A percentile compares a stretch with the other conserved stretches of the same genome.
These are phyloP conservation scores for Cheumatopsyche charites DNA, from an alignment of 1,140 invertebrate species.

Conservation along the genomic window DNA sequence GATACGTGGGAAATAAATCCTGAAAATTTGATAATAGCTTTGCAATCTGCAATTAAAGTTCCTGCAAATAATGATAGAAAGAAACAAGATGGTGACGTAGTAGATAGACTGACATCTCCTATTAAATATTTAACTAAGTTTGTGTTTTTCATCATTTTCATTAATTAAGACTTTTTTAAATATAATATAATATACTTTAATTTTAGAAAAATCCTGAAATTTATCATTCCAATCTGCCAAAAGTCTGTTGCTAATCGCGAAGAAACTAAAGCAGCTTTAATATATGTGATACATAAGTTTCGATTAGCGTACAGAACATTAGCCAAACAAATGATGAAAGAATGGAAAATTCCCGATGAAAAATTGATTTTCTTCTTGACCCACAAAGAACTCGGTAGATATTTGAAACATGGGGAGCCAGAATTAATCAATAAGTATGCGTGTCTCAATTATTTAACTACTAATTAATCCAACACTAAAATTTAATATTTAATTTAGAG, in stretches of 20 bases:
- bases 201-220: conserved; percentile 34
- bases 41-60: conserved; percentile 62
- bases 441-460: too few relatives aligned
- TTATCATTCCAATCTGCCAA: conserved; percentile 55
- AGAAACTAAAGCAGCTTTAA: conserved; percentile 68
- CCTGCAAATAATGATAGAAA: conserved; percentile 46
- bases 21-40: conserved; percentile 64
- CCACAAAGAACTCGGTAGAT: conserved; percentile 67
- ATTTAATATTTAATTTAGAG: too few relatives aligned
- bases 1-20: conserved; percentile 73
- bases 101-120: conserved; percentile 59
- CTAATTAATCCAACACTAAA: too few relatives aligned
- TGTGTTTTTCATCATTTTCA: conserved; percentile 32
- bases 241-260: conserved; percentile 69
- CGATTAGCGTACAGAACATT: conserved; percentile 67
- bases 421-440: conserved; percentile 68
- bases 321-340: conserved; percentile 63
- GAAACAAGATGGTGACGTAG: conserved; percentile 53
- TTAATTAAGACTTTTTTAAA: background rate
- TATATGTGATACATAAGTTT: conserved; percentile 66
- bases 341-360: conserved; percentile 69
- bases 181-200: too few relatives aligned
- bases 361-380: conserved; percentile 76
- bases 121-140: conserved; percentile 59
- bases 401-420: conserved; percentile 64